phyloP scores from a whole-genome alignment of 2,113 vertebrate genomes.

The Rattus rattus region DNA sequence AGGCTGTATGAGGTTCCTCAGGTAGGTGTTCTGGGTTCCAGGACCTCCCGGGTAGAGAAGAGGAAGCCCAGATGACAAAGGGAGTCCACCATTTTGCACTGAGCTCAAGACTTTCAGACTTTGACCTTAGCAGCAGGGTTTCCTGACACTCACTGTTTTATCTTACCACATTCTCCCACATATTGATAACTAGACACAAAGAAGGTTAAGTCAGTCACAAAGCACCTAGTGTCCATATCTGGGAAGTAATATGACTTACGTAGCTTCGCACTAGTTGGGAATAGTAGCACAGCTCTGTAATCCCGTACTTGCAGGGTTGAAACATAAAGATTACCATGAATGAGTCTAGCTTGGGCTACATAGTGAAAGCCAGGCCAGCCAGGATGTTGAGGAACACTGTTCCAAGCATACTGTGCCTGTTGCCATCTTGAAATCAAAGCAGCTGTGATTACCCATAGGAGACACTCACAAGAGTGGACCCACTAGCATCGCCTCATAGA shows the following conservation, averaged over 20 bases:
- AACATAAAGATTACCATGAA: not conserved
- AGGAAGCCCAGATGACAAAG: too few species aligned
- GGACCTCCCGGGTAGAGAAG: too few species aligned
- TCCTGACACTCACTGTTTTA: not conserved
- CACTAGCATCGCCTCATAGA: not conserved
- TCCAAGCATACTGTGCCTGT: not conserved
- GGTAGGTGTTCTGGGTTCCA: too few species aligned
- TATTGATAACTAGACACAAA: not conserved
- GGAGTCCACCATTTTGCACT: too few species aligned
- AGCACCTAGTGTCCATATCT: not conserved
- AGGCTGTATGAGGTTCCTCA: too few species aligned
- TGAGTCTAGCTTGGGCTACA: not conserved
- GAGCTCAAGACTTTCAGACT: too few species aligned
- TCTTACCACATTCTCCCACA: not conserved
- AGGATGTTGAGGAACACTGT: not conserved
- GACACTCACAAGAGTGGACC: not conserved
- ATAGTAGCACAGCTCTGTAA: not conserved
- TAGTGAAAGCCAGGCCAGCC: not conserved
- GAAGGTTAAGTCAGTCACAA: not conserved
- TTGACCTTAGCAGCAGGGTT: too few species aligned
- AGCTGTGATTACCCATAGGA: not conserved
- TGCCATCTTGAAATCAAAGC: not conserved
- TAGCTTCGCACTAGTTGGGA: not conserved
- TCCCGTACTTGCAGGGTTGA: too few species aligned
- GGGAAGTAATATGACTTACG: not conserved